Percentiles rank a stretch among this genome's conserved stretches.
Conservation (phyloP, 2,113 vertebrate genomes). For the Paramormyrops kingsleyae region DNA sequence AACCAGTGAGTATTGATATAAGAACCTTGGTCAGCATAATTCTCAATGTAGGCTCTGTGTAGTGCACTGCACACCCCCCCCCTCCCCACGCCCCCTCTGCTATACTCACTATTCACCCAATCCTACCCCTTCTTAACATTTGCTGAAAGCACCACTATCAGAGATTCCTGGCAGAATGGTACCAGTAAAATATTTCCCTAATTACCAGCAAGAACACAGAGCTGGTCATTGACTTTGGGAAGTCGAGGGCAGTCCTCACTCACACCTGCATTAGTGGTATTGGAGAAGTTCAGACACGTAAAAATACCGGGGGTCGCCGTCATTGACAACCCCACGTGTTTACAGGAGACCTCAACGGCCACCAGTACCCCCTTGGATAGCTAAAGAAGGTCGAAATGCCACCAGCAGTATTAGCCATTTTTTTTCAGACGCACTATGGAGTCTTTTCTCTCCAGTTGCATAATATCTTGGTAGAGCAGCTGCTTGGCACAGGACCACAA, state of each 20-base stretch:
- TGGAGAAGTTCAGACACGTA: neutral
- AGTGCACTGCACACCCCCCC: neutral
- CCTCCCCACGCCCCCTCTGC: too few species aligned
- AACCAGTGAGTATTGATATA: neutral
- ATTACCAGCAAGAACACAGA: neutral
- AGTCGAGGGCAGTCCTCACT: neutral
- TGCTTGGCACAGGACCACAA: neutral
- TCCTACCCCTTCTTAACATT: neutral
- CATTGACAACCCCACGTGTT: neutral
- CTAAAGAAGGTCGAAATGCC: neutral
- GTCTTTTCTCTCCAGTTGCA: neutral
- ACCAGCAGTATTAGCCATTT: neutral
- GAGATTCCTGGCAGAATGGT: neutral
- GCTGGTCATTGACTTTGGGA: neutral
- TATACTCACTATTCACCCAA: neutral
- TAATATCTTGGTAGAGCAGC: neutral
- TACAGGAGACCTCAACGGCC: neutral
- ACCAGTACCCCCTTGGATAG: neutral
- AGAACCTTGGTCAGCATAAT: neutral
- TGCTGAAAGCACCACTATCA: neutral
- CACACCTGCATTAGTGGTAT: neutral
- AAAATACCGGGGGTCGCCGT: neutral
- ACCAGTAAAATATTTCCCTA: neutral
- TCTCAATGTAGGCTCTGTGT: neutral
- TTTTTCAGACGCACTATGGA: neutral